Evolutionary conservation across 2,113 vertebrate species (phyloP), one percentile per base, ranked within the genome.

Genomic region (Drymodes brunneopygia): DNA sequence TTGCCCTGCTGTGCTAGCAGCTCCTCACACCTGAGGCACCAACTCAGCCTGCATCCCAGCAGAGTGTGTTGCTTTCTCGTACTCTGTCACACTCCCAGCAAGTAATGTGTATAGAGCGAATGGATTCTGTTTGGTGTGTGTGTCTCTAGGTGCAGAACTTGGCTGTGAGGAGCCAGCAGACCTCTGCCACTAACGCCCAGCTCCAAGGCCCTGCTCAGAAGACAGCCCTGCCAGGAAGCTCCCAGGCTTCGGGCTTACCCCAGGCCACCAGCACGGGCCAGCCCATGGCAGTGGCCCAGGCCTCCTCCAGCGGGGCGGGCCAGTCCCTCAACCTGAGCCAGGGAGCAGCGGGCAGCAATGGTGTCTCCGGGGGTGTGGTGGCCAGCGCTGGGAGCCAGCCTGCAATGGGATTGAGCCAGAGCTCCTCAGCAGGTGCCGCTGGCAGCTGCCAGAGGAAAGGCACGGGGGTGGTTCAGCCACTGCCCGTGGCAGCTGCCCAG

Each of bases 311-410:
- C 36, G 89, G 94, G 14, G 16, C 92, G 1, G 97, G 94, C 82
- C 98, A 98, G 95, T 98, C 98, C 23, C 98, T 98, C 85, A 98
- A 98, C 92, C 96, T 98, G 77, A 98, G 98, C 81, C 98, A 98
- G 86, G 97, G 95, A 48, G 79, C 97, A 36, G 90, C 92, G 15
- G 94, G 98, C 94, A 97, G 95, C 79, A 98, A 84, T 65, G 91
- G 97, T 62, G 80, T 98, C 89, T 88, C 98, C 1, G 97, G 97
- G 27, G 75, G 91, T 16, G 74, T 98, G 94, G 98, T 97, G 70
- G 95, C 98, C 35, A 67, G 94, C 6, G 92, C 91, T 75, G 97
- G 96, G 44, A 96, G 88, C 93, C 98, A 98, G 92, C 70, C 96
- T 9, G 70, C 97, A 3, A 78, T 96, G 18, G 94, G 96, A 27